Conservation (phyloP, 2,113 vertebrate species). For the Passer montanus region DNA sequence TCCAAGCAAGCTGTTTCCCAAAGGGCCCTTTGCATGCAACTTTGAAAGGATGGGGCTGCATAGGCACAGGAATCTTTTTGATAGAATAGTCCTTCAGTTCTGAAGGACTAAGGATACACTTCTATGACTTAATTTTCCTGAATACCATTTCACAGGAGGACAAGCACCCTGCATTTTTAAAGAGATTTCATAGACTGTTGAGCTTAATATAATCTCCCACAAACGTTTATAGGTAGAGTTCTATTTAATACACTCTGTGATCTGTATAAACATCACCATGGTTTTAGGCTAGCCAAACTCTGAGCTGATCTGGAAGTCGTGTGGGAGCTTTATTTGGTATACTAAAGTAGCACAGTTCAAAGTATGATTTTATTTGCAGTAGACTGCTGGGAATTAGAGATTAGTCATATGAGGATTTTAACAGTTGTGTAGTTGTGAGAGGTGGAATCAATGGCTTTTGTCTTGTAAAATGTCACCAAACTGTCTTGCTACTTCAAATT, state of each 20-base stretch:
- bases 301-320: background rate
- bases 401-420: conserved; percentile 70
- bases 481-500: conserved; percentile 65
- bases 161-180: background rate
- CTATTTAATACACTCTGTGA: background rate
- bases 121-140: background rate
- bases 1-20: background rate
- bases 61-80: background rate
- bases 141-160: background rate
- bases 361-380: conserved; percentile 66
- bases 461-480: conserved; percentile 68
- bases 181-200: background rate
- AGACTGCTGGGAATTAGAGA: conserved; percentile 62
- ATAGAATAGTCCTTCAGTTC: background rate
- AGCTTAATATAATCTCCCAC: conserved; percentile 8
- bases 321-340: conserved; percentile 51
- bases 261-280: background rate
- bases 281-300: background rate
- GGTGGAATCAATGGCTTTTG: conserved; percentile 63
- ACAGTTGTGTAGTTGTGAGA: conserved; percentile 55
- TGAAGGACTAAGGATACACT: background rate
- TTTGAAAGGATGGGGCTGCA: background rate
- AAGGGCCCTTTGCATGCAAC: background rate
- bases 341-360: conserved; percentile 53
- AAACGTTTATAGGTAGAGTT: background rate